A percentile compares a stretch with the other conserved stretches of the same genome.
Evolutionary conservation across 1,140 invertebrate species (phyloP).

Genomic region (Nilaparvata lugens): DNA sequence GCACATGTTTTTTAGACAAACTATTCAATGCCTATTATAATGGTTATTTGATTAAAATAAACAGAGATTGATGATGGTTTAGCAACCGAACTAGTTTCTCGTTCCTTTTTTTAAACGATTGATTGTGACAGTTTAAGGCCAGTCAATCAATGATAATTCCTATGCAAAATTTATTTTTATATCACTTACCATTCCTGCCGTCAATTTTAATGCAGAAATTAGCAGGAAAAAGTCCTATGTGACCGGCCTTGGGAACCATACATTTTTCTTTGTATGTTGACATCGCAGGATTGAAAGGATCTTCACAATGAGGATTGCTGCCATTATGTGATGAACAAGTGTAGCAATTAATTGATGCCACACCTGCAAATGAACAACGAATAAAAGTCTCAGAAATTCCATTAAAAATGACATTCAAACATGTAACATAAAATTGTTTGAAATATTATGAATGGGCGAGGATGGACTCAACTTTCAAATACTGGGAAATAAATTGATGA

Average conservation of each 20-base stretch:
- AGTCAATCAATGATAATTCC: neutral
- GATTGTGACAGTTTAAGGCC: too few relatives aligned
- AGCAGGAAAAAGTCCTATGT: constrained; percentile 48
- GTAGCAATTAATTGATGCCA: constrained; percentile 45
- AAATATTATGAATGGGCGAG: too few relatives aligned
- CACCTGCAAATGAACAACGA: constrained; percentile 17
- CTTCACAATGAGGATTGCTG: constrained; percentile 45
- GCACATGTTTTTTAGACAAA: too few relatives aligned
- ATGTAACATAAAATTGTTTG: too few relatives aligned
- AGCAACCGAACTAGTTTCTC: too few relatives aligned
- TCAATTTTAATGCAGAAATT: constrained; percentile 51
- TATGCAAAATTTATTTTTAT: neutral
- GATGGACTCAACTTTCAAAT: too few relatives aligned
- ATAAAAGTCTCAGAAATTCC: too few relatives aligned
- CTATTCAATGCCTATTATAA: too few relatives aligned
- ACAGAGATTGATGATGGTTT: too few relatives aligned
- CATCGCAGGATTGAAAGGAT: constrained; percentile 44
- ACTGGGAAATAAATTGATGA: too few relatives aligned
- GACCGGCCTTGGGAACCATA: constrained; percentile 43
- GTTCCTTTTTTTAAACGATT: too few relatives aligned
- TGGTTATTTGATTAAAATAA: too few relatives aligned
- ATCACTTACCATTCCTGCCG: constrained; percentile 38
- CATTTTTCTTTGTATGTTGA: constrained; percentile 42
- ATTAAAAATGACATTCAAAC: neutral
- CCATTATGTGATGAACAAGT: constrained; percentile 47